Evolutionary conservation across 2,888 invertebrate species (phyloP).

Genomic region (Chymomyza procnemis): DNA sequence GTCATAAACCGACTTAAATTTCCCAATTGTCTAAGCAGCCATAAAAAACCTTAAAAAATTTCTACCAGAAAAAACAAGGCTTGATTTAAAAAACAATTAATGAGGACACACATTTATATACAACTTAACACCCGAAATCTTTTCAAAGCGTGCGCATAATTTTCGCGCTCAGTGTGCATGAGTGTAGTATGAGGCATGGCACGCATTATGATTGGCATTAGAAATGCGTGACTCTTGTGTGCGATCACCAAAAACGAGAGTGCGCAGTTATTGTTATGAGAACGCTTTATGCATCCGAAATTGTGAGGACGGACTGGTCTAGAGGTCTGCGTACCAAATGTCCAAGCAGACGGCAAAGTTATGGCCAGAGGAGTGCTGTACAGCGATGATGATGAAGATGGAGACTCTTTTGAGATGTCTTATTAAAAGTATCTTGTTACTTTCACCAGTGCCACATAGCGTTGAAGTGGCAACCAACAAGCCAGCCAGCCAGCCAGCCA

Average conservation of each 20-base stretch:
- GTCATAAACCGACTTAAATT: too few relatives aligned
- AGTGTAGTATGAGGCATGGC: background rate
- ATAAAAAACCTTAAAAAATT: too few relatives aligned
- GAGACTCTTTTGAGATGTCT: conserved; percentile 54
- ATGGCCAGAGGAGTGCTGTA: background rate
- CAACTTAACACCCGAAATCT: too few relatives aligned
- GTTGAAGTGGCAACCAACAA: conserved; percentile 18
- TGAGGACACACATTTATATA: too few relatives aligned
- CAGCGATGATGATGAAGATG: background rate
- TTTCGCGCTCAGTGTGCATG: too few relatives aligned
- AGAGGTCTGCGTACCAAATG: conserved; percentile 24
- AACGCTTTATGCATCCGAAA: conserved; percentile 61
- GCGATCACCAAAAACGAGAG: background rate
- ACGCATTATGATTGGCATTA: background rate
- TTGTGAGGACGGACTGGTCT: background rate
- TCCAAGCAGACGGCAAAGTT: background rate
- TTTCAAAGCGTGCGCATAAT: too few relatives aligned
- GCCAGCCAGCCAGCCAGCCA: background rate
- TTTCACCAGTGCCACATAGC: conserved; percentile 56
- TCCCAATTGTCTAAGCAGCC: too few relatives aligned
- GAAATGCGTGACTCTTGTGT: background rate
- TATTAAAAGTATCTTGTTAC: conserved; percentile 74
- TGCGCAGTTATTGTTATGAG: conserved; percentile 44
- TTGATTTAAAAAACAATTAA: too few relatives aligned
- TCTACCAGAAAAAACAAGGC: too few relatives aligned